Conservation (phyloP, 1,140 invertebrate genomes). For the Zaprionus ghesquierei region DNA sequence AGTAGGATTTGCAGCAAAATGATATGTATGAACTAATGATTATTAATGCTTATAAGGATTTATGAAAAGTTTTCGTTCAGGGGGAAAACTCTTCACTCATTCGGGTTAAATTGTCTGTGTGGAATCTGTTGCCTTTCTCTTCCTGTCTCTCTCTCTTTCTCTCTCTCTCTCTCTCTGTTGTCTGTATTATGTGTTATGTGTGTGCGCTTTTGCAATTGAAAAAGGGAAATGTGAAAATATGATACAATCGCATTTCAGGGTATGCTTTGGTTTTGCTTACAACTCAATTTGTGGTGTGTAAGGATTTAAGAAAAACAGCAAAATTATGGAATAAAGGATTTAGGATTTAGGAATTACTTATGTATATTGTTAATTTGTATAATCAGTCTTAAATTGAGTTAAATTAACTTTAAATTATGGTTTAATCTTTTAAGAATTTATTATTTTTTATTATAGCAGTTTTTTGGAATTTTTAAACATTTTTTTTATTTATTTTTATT, state of each 20-base stretch:
- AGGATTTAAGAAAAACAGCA: neutral
- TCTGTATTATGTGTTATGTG: neutral
- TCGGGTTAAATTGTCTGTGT: conserved; percentile 57
- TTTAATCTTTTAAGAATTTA: no score
- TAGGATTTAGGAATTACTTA: no score
- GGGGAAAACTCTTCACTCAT: neutral
- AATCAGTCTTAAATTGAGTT: no score
- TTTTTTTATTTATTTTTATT: no score
- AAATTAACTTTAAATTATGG: no score
- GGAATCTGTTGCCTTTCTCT: conserved; percentile 50
- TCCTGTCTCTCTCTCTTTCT: conserved; percentile 29
- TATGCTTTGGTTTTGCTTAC: neutral
- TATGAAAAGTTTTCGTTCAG: conserved; percentile 49
- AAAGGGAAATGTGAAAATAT: conserved; percentile 18
- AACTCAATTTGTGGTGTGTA: neutral
- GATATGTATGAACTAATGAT: conserved; percentile 64
- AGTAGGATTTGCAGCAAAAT: conserved; percentile 28
- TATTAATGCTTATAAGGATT: conserved; percentile 75
- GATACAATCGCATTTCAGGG: neutral
- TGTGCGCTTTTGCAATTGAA: conserved; percentile 48
- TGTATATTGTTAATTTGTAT: no score
- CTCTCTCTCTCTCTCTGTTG: conserved; percentile 20
- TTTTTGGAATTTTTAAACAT: no score
- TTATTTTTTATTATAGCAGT: no score
- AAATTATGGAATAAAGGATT: no score